Conservation (phyloP, 2,888 invertebrate species). For the Apamea epomidion region DNA sequence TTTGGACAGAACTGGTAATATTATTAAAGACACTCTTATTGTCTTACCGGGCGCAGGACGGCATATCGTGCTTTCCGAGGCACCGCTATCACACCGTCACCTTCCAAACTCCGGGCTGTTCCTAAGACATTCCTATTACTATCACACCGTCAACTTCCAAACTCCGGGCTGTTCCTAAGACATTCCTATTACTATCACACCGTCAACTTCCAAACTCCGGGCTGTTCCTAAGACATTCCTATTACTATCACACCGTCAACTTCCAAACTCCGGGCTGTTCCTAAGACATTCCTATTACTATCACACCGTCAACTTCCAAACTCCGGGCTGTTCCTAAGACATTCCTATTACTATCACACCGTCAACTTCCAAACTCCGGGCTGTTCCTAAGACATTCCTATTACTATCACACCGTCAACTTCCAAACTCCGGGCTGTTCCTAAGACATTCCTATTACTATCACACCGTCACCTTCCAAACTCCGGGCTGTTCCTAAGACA, state of each 20-base stretch:
- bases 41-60: not conserved
- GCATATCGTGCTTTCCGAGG: not conserved
- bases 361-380: too few species aligned
- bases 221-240: not conserved
- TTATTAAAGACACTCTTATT: not conserved
- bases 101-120: not conserved
- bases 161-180: too few species aligned
- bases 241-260: too few species aligned
- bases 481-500: not conserved
- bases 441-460: not conserved
- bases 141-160: too few species aligned
- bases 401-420: too few species aligned
- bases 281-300: not conserved
- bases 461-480: too few species aligned
- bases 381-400: not conserved
- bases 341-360: not conserved
- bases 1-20: not conserved
- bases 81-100: not conserved
- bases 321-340: too few species aligned
- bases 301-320: too few species aligned
- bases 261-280: too few species aligned
- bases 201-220: too few species aligned
- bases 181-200: not conserved
- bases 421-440: too few species aligned
- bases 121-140: not conserved